Percentiles rank a stretch among this genome's conserved stretches.
Conservation (phyloP, 1,140 invertebrate genomes). For the Pseudoatta argentina region DNA sequence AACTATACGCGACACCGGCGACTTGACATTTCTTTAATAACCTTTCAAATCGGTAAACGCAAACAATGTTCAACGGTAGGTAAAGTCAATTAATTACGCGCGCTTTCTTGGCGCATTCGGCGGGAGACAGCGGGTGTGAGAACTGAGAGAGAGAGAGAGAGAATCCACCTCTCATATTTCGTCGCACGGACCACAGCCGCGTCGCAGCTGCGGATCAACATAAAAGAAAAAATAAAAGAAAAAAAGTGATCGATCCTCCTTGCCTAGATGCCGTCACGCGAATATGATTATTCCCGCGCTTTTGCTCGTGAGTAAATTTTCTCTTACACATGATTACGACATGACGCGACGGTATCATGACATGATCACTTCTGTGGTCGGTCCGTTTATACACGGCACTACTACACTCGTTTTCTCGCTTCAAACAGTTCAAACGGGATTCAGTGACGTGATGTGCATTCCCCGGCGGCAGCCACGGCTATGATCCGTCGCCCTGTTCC, state of each 20-base stretch:
- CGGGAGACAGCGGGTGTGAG: not conserved
- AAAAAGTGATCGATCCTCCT: slow-evolving; percentile 11
- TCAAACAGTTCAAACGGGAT: not conserved
- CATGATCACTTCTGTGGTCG: slow-evolving; percentile 64
- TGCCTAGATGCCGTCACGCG: not conserved
- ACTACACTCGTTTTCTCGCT: slow-evolving; percentile 20
- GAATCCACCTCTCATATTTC: not conserved
- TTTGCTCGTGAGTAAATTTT: not conserved
- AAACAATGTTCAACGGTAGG: slow-evolving; percentile 33
- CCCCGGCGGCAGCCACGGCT: slow-evolving; percentile 48
- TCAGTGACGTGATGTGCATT: slow-evolving; percentile 36
- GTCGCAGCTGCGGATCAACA: not conserved
- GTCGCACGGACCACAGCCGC: not conserved
- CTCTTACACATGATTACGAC: slow-evolving; percentile 49
- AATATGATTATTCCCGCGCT: slow-evolving; percentile 1
- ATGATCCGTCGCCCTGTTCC: slow-evolving; percentile 42
- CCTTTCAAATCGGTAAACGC: slow-evolving; percentile 24
- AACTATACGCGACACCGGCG: not conserved
- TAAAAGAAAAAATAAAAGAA: not conserved
- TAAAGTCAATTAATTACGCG: slow-evolving; percentile 61
- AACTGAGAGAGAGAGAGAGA: not conserved
- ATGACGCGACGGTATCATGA: slow-evolving; percentile 57
- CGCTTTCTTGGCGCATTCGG: slow-evolving; percentile 18
- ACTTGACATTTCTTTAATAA: not conserved
- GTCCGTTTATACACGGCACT: slow-evolving; percentile 34